These are phyloP conservation scores for Scartelaos histophorus DNA, from an alignment of 2,113 vertebrate genomes.

Conservation along the genomic window DNA sequence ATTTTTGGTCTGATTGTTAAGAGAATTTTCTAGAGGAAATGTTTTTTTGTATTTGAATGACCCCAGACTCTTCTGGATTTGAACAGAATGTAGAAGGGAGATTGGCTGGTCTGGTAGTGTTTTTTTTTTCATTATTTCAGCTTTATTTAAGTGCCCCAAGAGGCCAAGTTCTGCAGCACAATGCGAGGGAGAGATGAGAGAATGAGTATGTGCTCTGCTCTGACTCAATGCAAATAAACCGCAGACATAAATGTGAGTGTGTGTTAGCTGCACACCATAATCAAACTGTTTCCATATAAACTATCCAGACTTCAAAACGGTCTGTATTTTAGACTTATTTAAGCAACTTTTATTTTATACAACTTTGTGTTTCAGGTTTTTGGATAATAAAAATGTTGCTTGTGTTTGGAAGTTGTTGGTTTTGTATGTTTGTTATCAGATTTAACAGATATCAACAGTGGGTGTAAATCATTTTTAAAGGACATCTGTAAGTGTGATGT, in stretches of 20 bases:
- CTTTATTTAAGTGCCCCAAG: no score
- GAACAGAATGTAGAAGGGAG: no score
- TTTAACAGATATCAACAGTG: background rate
- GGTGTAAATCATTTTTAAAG: background rate
- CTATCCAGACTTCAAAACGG: background rate
- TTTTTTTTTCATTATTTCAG: no score
- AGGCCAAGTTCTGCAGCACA: background rate
- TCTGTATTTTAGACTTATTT: background rate
- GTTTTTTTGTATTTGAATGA: no score
- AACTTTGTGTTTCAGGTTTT: background rate
- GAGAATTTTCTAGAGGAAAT: no score
- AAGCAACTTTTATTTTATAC: background rate
- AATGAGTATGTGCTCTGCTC: background rate
- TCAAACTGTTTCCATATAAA: background rate
- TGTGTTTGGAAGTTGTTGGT: background rate
- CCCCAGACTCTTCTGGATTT: no score
- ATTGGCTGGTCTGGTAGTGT: no score
- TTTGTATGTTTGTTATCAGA: background rate
- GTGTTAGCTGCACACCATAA: background rate
- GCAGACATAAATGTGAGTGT: background rate
- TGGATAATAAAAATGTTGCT: background rate
- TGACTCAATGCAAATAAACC: slow-evolving; percentile 1
- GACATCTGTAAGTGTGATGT: background rate
- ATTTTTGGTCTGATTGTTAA: no score
- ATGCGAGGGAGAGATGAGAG: background rate